Percentiles rank a stretch among this genome's conserved stretches.
phyloP scores from a whole-genome alignment of 2,797 vertebrate species.

The Ibycter americanus region DNA sequence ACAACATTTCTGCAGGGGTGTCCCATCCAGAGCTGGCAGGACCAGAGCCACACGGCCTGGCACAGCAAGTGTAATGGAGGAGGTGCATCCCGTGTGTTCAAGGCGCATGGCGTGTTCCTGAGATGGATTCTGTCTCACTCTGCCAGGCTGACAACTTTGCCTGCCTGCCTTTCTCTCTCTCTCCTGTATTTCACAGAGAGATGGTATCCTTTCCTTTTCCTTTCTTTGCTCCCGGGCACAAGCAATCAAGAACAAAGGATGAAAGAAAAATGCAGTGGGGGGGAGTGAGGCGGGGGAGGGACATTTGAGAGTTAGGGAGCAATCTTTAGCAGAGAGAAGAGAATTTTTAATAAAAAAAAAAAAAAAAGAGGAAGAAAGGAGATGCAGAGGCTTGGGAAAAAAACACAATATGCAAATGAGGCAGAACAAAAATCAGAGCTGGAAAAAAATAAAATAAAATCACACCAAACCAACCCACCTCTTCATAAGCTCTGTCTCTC shows the following conservation, averaged over 20 bases:
- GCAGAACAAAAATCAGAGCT: slow-evolving; percentile 57
- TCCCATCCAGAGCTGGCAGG: neutral
- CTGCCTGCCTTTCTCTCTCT: slow-evolving; percentile 47
- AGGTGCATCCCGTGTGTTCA: neutral
- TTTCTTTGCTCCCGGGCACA: slow-evolving; percentile 66
- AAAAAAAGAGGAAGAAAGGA: slow-evolving; percentile 1
- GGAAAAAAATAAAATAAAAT: slow-evolving; percentile 8
- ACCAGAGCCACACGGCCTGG: neutral
- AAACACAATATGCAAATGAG: slow-evolving; percentile 54
- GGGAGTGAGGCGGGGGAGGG: slow-evolving; percentile 66
- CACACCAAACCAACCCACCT: slow-evolving; percentile 16
- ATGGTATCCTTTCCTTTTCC: slow-evolving; percentile 62
- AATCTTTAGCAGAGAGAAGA: slow-evolving; percentile 59
- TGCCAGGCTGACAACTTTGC: slow-evolving; percentile 61
- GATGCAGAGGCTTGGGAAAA: slow-evolving; percentile 40
- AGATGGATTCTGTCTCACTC: slow-evolving; percentile 44
- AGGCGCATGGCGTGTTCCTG: neutral
- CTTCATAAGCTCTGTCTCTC: neutral
- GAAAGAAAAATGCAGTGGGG: slow-evolving; percentile 69
- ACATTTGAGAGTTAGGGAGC: slow-evolving; percentile 73
- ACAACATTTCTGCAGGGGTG: neutral
- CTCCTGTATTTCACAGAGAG: slow-evolving; percentile 55
- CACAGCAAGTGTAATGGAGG: neutral
- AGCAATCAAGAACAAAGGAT: slow-evolving; percentile 75
- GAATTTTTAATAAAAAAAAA: neutral